Percentiles rank a stretch among this genome's conserved stretches.
Conservation (phyloP, 1,140 invertebrate species). For the Riptortus pedestris region DNA sequence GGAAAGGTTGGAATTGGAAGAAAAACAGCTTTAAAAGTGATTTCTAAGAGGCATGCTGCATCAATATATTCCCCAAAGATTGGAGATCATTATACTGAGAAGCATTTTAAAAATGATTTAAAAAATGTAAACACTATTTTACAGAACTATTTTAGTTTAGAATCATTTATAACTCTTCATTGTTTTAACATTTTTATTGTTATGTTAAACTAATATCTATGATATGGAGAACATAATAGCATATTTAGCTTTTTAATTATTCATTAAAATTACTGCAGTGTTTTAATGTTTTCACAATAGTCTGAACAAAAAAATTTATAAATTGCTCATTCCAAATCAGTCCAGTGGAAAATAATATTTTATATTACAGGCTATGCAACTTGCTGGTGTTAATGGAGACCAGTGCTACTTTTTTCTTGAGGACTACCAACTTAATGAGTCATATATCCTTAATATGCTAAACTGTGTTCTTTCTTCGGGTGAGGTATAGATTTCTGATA, state of each 20-base stretch:
- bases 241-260: too few species aligned
- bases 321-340: too few species aligned
- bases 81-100: conserved; percentile 44
- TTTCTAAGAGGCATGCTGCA: conserved; percentile 59
- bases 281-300: too few species aligned
- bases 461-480: conserved; percentile 59
- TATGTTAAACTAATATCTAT: too few species aligned
- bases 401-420: conserved; percentile 68
- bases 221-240: too few species aligned
- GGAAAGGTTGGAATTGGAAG: conserved; percentile 69
- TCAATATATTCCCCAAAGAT: conserved; percentile 53
- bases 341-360: not conserved
- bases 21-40: conserved; percentile 58
- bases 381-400: conserved; percentile 69
- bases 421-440: conserved; percentile 67
- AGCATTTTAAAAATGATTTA: conserved; percentile 52
- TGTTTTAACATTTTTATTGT: too few species aligned
- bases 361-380: conserved; percentile 49
- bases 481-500: conserved; percentile 42
- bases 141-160: not conserved
- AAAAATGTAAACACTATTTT: conserved; percentile 34
- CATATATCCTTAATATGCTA: conserved; percentile 53
- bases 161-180: too few species aligned
- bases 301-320: too few species aligned
- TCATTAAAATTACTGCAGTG: too few species aligned